Evolutionary conservation across 2,113 vertebrate genomes (phyloP), one percentile per base, ranked within the genome.

Genomic region (Rhodinocichla rosea): DNA sequence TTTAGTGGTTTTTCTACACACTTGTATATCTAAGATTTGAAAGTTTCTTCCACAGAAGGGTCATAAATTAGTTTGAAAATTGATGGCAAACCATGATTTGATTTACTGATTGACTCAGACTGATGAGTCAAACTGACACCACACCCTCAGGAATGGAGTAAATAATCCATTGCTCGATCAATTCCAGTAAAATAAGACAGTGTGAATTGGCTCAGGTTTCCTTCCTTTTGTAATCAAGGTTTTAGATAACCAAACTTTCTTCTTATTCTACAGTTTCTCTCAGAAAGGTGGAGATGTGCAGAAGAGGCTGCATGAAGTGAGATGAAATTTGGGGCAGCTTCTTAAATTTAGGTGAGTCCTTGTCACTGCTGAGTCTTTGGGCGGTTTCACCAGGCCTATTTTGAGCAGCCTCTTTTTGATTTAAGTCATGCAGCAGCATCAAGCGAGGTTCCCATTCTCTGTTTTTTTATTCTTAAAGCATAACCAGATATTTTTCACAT

Each of bases 251-350:
- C 49, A 39, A 55, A 47, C 11, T 47, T 7, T 37, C 33, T 33
- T 73, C 39, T 55, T 55, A 18, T 12, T 64, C 11, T 39, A 7
- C 30, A 23, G 10, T 33, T 74, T 47, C 9, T 53, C 10, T 45
- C 95, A 95, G 67, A 97, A 98, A 89, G 83, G 97, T 78, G 96
- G 96, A 90, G 95, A 97, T 83, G 90, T 98, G 44, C 97, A 98
- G 87, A 98, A 85, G 91, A 97, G 95, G 60, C 92, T 98, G 50
- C 96, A 75, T 47, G 81, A 98, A 95, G 98, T 98, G 55, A 95
- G 96, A 96, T 60, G 40, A 67, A 77, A 69, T 69, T 90, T 71
- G 60, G 18, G 23, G 12, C 28, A 75, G 19, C 26, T 78, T 62
- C 22, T 67, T 63, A 32, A 40, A 19, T 63, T 23, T 21, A 30